Evolutionary conservation across 2,797 vertebrate genomes (phyloP).

Genomic region (Pangasius sanitwongsei): DNA sequence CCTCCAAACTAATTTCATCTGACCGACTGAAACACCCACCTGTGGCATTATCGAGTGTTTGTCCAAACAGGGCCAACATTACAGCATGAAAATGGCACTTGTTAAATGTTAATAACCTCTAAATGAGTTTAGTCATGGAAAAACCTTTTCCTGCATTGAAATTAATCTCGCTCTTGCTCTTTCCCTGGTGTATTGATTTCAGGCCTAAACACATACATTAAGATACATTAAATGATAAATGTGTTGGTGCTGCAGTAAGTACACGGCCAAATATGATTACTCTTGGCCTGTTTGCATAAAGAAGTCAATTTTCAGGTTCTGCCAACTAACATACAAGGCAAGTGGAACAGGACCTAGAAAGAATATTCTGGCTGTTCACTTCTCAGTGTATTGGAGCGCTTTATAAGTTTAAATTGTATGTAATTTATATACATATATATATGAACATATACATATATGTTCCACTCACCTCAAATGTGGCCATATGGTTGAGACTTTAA

Average conservation of each 20-base stretch:
- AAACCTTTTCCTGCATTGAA: slow-evolving; percentile 50
- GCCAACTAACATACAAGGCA: neutral
- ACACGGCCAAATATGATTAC: slow-evolving; percentile 34
- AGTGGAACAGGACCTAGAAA: neutral
- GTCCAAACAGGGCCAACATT: slow-evolving; percentile 39
- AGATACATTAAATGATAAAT: slow-evolving; percentile 40
- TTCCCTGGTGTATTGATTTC: slow-evolving; percentile 25
- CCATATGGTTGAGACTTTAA: neutral
- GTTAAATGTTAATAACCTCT: slow-evolving; percentile 63
- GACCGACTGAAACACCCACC: slow-evolving; percentile 44
- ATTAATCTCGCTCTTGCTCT: slow-evolving; percentile 53
- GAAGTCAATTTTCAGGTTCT: slow-evolving; percentile 1
- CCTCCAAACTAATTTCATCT: slow-evolving; percentile 51
- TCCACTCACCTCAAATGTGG: neutral
- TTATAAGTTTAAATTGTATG: neutral
- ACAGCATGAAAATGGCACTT: slow-evolving; percentile 56
- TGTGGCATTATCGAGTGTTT: slow-evolving; percentile 50
- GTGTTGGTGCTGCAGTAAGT: slow-evolving; percentile 27
- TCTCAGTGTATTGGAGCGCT: neutral
- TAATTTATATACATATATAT: neutral
- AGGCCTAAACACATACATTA: slow-evolving; percentile 42
- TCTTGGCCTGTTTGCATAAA: slow-evolving; percentile 1
- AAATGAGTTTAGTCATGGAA: slow-evolving; percentile 59
- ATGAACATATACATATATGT: neutral
- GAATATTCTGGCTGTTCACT: neutral